Base-by-base conservation (phyloP, 2,113 vertebrate genomes). In the Silurus glanis region DNA sequence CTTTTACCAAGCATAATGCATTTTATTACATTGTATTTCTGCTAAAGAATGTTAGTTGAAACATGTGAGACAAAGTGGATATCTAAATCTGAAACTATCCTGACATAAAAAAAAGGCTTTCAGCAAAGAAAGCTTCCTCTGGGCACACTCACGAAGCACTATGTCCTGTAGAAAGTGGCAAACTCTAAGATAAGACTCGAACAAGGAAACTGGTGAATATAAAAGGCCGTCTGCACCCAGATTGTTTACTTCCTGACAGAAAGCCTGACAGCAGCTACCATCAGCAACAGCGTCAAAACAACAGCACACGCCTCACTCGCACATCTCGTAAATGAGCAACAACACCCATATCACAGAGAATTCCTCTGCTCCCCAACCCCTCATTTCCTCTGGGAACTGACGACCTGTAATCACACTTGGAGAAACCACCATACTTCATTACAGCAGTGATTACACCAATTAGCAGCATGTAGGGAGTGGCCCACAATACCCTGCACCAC, bases 221-320 rank as follows among this genome's bases (percentile, higher is more conserved):
- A 87, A 88, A 87, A 89, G 86, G 86, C 85, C 78, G 62, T 82
- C 81, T 66, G 66, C 84, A 74, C 61, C 72, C 58, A 37, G 58
- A 67, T 93, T 95, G 94, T 95, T 95, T 95, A 95, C 94, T 94
- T 94, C 92, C 88, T 91, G 74, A 88, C 67, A 85, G 51, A 90
- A 88, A 85, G 91, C 92, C 93, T 94, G 93, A 94, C 94, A 94
- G 93, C 92, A 93, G 92, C 90, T 81, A 85, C 92, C 93, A 88
- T 88, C 89, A 86, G 85, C 93, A 92, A 47, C 93, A 92, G 92
- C 89, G 90, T 92, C 94, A 93, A 94, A 95, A 95, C 95, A 93
- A 94, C 91, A 94, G 93, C 91, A 88, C 86, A 87, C 85, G 88
- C 89, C 89, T 87, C 59, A 91, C 92, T 93, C 92, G 92, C 93